phyloP scores from a whole-genome alignment of 2,113 vertebrate genomes.

The Poecile atricapillus region DNA sequence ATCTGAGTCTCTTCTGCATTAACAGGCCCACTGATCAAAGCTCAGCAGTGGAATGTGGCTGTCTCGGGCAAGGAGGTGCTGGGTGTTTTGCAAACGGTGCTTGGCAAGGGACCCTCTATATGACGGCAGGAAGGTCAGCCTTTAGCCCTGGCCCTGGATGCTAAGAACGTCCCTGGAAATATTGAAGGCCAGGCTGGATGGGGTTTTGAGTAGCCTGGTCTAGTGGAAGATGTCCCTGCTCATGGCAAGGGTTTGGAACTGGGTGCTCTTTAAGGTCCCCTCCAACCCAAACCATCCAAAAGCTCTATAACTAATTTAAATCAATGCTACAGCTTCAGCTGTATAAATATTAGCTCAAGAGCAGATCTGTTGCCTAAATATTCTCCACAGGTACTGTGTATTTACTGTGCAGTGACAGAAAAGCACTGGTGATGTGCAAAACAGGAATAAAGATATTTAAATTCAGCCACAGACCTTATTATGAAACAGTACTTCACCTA shows the following conservation, averaged over 20 bases:
- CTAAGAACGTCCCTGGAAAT: not conserved
- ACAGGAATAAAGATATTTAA: not conserved
- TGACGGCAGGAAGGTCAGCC: not conserved
- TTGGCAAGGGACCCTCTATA: not conserved
- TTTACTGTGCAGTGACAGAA: not conserved
- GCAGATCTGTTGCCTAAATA: not conserved
- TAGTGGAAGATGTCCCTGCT: not conserved
- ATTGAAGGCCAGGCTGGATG: not conserved
- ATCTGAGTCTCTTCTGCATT: not conserved
- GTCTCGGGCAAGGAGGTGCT: not conserved
- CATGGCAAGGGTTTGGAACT: not conserved
- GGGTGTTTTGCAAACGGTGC: not conserved
- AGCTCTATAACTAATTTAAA: not conserved
- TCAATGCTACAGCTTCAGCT: not conserved
- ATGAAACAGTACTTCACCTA: not conserved
- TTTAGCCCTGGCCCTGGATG: not conserved
- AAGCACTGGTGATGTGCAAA: not conserved
- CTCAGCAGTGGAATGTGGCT: not conserved
- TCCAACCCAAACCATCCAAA: not conserved
- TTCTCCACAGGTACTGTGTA: not conserved
- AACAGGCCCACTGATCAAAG: conserved; percentile 38
- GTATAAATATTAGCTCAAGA: not conserved
- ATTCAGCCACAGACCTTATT: not conserved
- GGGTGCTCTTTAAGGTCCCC: not conserved
- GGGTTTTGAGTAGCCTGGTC: not conserved